phyloP scores from a whole-genome alignment of 2,113 vertebrate species.

The Lanius ludovicianus region DNA sequence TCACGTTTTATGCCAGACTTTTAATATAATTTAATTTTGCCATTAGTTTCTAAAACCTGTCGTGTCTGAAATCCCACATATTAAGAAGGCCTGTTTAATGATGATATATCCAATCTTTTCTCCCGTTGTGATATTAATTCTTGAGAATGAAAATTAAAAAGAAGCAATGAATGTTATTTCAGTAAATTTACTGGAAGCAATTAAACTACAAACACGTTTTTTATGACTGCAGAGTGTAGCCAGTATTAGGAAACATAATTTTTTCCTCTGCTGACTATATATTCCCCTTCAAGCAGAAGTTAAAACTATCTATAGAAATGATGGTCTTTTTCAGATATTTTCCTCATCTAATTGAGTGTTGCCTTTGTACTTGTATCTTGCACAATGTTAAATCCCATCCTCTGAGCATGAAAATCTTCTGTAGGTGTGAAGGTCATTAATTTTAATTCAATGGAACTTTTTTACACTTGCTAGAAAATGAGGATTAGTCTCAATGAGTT shows the following conservation, averaged over 20 bases:
- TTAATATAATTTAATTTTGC: slow-evolving; percentile 56
- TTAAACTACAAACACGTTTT: slow-evolving; percentile 17
- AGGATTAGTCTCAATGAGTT: slow-evolving; percentile 66
- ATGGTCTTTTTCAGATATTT: background rate
- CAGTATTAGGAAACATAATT: background rate
- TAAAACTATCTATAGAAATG: background rate
- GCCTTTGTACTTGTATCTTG: background rate
- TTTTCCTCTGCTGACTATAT: background rate
- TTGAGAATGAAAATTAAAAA: slow-evolving; percentile 3
- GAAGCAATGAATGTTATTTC: background rate
- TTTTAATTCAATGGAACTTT: slow-evolving; percentile 72
- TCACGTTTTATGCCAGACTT: background rate
- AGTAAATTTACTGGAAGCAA: slow-evolving; percentile 27
- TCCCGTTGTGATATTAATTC: slow-evolving; percentile 26
- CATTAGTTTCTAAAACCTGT: slow-evolving; percentile 45
- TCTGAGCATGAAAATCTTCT: slow-evolving; percentile 60
- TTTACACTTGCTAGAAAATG: slow-evolving; percentile 62
- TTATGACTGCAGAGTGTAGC: background rate
- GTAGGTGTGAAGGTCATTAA: slow-evolving; percentile 66
- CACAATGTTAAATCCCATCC: slow-evolving; percentile 40
- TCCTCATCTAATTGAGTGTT: background rate
- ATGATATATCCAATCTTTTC: background rate
- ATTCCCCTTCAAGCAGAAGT: background rate
- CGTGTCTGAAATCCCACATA: slow-evolving; percentile 22
- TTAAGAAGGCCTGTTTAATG: background rate